These are phyloP conservation scores for Andinoacara biseriatus DNA, from an alignment of 2,113 vertebrate genomes.

Conservation along the genomic window DNA sequence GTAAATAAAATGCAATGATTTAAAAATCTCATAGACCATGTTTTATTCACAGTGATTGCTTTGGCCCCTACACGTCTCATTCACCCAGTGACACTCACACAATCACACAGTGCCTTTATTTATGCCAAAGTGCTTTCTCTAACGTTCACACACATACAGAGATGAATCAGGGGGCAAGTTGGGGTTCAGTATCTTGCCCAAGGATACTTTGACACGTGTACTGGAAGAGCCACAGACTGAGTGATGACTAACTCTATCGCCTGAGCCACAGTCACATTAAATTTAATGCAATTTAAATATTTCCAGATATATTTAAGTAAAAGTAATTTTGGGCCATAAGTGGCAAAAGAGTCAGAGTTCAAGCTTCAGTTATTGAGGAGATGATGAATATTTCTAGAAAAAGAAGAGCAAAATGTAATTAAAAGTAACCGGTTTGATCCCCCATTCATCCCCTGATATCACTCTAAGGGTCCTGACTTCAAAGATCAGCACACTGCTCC, in stretches of 20 bases:
- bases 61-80: too few relatives aligned
- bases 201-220: background rate
- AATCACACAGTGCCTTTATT: background rate
- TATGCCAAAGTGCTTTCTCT: background rate
- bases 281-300: too few relatives aligned
- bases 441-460: slow-evolving; percentile 28
- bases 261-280: background rate
- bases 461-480: slow-evolving; percentile 33
- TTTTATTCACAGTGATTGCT: too few relatives aligned
- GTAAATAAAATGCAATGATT: too few relatives aligned
- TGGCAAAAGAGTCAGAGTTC: background rate
- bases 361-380: background rate
- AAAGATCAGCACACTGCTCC: slow-evolving; percentile 22
- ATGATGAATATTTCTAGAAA: background rate
- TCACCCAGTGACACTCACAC: too few relatives aligned
- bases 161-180: background rate
- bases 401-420: slow-evolving; percentile 24
- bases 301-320: too few relatives aligned
- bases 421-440: slow-evolving; percentile 10
- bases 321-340: too few relatives aligned
- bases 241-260: background rate
- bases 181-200: background rate
- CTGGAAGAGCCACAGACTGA: background rate
- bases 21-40: too few relatives aligned
- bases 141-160: background rate